Conservation (phyloP, 1,140 invertebrate species). For the Cydia fagiglandana region DNA sequence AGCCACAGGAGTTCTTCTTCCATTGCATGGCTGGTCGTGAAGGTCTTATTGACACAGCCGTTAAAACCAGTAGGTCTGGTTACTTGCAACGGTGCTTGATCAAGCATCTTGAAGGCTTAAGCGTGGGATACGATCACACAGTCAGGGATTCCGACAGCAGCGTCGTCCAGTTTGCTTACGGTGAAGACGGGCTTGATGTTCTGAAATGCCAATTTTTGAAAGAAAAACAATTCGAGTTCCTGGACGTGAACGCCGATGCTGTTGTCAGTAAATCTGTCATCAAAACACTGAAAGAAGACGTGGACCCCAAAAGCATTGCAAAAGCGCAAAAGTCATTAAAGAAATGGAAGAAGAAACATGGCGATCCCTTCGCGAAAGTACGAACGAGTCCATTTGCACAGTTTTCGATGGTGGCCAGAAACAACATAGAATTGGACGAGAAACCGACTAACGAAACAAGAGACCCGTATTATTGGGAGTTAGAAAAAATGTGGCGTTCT, state of each 20-base stretch:
- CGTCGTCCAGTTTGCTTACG: conserved; percentile 98
- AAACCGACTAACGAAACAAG: conserved; percentile 61
- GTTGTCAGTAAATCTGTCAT: conserved; percentile 82
- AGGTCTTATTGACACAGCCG: conserved; percentile 92
- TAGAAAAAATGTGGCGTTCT: conserved; percentile 83
- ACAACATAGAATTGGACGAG: conserved; percentile 55
- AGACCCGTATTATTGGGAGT: conserved; percentile 74
- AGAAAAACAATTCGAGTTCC: conserved; percentile 88
- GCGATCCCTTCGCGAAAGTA: conserved; percentile 68
- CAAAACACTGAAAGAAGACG: conserved; percentile 80
- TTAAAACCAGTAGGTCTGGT: conserved; percentile 97
- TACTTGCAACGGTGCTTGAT: conserved; percentile 99
- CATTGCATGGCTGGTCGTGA: conserved; percentile 99
- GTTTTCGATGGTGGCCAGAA: conserved; percentile 56
- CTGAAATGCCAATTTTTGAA: conserved; percentile 92
- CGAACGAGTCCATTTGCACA: conserved; percentile 59
- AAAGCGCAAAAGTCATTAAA: conserved; percentile 80
- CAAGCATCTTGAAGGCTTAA: conserved; percentile 97
- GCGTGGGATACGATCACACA: conserved; percentile 94
- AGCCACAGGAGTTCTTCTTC: conserved; percentile 99
- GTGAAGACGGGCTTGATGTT: conserved; percentile 98
- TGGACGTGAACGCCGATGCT: conserved; percentile 87
- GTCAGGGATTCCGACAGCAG: conserved; percentile 96
- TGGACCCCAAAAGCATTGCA: conserved; percentile 62
- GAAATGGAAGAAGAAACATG: conserved; percentile 83